Evolutionary conservation across 2,113 vertebrate genomes (phyloP).

Genomic region (Epinephelus moara): DNA sequence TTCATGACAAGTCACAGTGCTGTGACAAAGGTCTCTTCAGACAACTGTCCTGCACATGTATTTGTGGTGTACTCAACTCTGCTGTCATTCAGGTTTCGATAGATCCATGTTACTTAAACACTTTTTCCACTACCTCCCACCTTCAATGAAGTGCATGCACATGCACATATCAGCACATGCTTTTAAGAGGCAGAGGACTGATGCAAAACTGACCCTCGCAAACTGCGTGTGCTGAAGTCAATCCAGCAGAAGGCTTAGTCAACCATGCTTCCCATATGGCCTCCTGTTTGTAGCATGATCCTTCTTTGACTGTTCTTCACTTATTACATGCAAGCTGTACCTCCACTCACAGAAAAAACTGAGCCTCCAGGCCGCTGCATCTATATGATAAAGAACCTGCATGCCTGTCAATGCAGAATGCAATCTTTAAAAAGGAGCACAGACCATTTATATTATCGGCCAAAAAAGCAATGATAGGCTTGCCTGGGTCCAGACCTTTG

Average conservation of each 20-base stretch:
- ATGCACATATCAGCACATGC: background rate
- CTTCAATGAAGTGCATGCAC: background rate
- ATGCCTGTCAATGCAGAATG: background rate
- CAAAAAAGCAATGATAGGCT: background rate
- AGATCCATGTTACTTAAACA: background rate
- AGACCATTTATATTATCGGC: background rate
- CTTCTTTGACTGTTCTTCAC: constrained; percentile 21
- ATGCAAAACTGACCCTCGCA: no score
- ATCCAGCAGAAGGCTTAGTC: constrained; percentile 16
- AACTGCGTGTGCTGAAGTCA: constrained; percentile 9
- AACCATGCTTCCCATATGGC: background rate
- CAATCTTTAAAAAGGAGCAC: background rate
- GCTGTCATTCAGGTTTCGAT: background rate
- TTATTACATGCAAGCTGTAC: constrained; percentile 18
- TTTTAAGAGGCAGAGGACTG: background rate
- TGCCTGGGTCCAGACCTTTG: no score
- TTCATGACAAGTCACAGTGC: background rate
- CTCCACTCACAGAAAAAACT: background rate
- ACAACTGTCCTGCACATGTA: background rate
- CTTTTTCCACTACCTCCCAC: background rate
- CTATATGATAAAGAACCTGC: constrained; percentile 19
- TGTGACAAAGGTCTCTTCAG: background rate
- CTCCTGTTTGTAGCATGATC: constrained; percentile 25
- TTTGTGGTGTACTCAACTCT: background rate
- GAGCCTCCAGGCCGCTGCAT: background rate